These are phyloP conservation scores for Catocala nupta DNA, from an alignment of 2,888 invertebrate species.

Conservation along the genomic window DNA sequence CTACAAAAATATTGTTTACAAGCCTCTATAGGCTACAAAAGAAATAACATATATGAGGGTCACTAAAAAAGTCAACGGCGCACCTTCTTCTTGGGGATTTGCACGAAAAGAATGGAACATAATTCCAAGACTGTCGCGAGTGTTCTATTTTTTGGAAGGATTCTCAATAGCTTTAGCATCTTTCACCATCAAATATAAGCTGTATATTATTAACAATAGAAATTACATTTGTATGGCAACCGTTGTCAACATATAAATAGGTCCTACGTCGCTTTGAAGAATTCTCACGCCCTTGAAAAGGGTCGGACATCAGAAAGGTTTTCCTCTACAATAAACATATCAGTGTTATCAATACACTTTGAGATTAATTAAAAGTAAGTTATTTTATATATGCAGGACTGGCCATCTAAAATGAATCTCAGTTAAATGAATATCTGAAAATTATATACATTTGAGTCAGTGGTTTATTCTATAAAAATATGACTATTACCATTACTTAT, in stretches of 20 bases:
- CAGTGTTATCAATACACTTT: conserved; percentile 26
- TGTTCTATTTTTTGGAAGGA: conserved; percentile 43
- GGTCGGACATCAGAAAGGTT: conserved; percentile 44
- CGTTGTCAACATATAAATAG: conserved; percentile 22
- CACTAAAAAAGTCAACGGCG: conserved; percentile 45
- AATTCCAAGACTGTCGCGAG: conserved; percentile 52
- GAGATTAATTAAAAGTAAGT: conserved; percentile 33
- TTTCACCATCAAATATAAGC: conserved; percentile 20
- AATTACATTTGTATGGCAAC: conserved; percentile 8
- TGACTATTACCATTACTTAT: too few relatives aligned
- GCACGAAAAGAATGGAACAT: conserved; percentile 49
- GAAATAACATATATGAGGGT: conserved; percentile 50
- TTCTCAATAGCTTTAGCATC: conserved; percentile 28
- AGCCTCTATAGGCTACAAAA: conserved; percentile 41
- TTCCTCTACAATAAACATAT: conserved; percentile 37
- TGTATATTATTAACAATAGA: conserved; percentile 13
- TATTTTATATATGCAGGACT: background rate
- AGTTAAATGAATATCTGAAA: too few relatives aligned
- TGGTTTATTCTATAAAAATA: too few relatives aligned
- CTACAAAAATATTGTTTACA: conserved; percentile 21
- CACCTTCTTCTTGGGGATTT: conserved; percentile 47
- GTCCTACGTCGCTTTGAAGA: conserved; percentile 17
- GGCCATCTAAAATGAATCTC: background rate
- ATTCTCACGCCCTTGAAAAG: conserved; percentile 45
- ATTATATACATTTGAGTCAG: too few relatives aligned